Conservation (phyloP, 2,797 vertebrate genomes). For the Falco naumanni region DNA sequence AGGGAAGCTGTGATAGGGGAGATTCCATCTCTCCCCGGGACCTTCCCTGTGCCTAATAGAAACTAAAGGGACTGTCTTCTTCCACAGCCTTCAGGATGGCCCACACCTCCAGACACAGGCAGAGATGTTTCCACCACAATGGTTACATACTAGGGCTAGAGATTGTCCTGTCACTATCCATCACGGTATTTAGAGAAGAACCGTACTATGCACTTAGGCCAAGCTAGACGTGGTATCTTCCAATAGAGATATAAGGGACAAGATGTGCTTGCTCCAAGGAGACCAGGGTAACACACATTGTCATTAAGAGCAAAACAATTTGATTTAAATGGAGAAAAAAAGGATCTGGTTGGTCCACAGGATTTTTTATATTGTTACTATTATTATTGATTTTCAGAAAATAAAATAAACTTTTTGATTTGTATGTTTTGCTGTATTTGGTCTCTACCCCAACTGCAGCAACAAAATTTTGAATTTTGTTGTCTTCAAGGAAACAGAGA, state of each 20-base stretch:
- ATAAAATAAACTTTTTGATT: not conserved
- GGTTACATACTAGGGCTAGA: not conserved
- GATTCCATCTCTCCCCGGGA: not conserved
- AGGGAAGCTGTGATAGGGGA: not conserved
- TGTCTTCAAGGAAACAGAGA: not conserved
- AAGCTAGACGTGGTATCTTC: not conserved
- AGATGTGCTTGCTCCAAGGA: not conserved
- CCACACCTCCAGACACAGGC: accelerated
- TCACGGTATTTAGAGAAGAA: not conserved
- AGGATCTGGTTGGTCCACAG: accelerated
- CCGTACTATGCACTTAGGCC: not conserved
- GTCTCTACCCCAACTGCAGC: not conserved
- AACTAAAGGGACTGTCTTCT: not conserved
- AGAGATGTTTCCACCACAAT: not conserved
- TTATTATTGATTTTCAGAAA: not conserved
- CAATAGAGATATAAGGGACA: not conserved
- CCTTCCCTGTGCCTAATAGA: not conserved
- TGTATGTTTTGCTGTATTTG: not conserved
- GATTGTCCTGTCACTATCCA: not conserved
- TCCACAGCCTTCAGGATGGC: not conserved
- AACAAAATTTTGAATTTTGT: not conserved
- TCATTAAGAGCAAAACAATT: not conserved
- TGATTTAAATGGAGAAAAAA: not conserved
- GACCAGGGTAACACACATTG: accelerated
- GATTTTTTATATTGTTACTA: accelerated